Base-by-base conservation (phyloP, 2,113 vertebrate species). In the Corythaixoides concolor region DNA sequence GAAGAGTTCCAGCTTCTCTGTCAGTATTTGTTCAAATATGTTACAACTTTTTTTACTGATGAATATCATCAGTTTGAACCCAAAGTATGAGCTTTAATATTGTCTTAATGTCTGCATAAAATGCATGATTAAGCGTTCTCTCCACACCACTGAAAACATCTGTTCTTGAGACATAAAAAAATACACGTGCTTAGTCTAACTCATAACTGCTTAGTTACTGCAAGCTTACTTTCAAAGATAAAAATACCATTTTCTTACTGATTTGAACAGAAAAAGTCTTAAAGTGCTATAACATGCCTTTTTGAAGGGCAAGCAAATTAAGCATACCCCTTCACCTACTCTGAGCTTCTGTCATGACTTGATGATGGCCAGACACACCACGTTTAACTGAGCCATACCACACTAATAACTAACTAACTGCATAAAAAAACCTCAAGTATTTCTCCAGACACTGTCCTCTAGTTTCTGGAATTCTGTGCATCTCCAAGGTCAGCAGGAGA, bases 381-480 rank as follows among this genome's bases (percentile, higher is more conserved):
- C 39, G 27, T 78, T 89, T 78, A 74, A 89, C 62, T 60, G 52
- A 81, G 60, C 50, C 64, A 81, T 18, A 47, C 28, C 43, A 90
- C 63, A 49, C 35, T 43, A 84, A 78, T 21, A 94, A 43, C 56
- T 59, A 86, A 70, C 16, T 53, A 49, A 89, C 1, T 59, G 47
- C 80, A 12, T 26, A 27, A 30, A 85, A 85, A 70, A 69, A 63
- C 8, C 20, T 73, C 62, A 69, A 96, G 49, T 68, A 70, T 84
- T 89, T 81, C 43, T 74, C 83, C 94, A 94, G 91, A 96, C 92
- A 94, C n/a, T 82, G 35, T 78, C 32, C 69, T 50, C 45, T 47
- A 35, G 45, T 90, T 95, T 96, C 91, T 89, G 93, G 89, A 97
- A 95, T 93, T 82, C 93, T 75, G 43, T 91, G 77, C 77, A 81